Evolutionary conservation across 1,140 invertebrate genomes (phyloP).

Genomic region (Tetragonula clypearis): DNA sequence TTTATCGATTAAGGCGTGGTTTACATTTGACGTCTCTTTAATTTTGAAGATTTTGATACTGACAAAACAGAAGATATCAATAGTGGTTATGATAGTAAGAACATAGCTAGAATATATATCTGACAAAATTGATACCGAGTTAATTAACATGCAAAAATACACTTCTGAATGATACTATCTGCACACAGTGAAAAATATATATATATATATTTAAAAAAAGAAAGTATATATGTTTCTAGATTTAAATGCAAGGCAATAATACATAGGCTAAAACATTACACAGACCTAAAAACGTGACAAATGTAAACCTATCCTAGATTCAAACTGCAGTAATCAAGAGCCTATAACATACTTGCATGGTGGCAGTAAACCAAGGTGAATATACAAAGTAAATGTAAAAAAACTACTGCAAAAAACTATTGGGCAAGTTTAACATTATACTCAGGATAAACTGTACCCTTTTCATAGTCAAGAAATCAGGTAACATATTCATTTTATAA

Average conservation of each 20-base stretch:
- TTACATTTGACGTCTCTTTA: slow-evolving; percentile 64
- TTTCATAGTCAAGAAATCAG: neutral
- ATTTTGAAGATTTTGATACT: neutral
- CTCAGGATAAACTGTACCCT: slow-evolving; percentile 2
- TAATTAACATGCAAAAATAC: slow-evolving; percentile 59
- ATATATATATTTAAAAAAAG: slow-evolving; percentile 36
- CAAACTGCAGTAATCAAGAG: slow-evolving; percentile 52
- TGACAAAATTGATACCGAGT: slow-evolving; percentile 49
- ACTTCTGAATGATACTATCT: slow-evolving; percentile 48
- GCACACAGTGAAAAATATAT: slow-evolving; percentile 37
- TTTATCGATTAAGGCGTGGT: slow-evolving; percentile 54
- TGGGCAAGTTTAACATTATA: slow-evolving; percentile 55
- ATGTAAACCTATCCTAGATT: slow-evolving; percentile 71
- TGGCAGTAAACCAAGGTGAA: slow-evolving; percentile 57
- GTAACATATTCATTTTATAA: neutral
- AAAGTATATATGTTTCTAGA: slow-evolving; percentile 31
- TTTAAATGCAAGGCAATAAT: slow-evolving; percentile 49
- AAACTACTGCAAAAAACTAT: slow-evolving; percentile 57
- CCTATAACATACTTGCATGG: slow-evolving; percentile 64
- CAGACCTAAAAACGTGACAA: slow-evolving; percentile 61
- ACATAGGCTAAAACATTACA: slow-evolving; percentile 50
- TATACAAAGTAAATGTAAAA: slow-evolving; percentile 55
- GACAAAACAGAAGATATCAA: slow-evolving; percentile 4
- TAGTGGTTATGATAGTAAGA: slow-evolving; percentile 24
- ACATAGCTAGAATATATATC: slow-evolving; percentile 34